phyloP scores from a whole-genome alignment of 2,888 invertebrate species.

The Salticus scenicus region DNA sequence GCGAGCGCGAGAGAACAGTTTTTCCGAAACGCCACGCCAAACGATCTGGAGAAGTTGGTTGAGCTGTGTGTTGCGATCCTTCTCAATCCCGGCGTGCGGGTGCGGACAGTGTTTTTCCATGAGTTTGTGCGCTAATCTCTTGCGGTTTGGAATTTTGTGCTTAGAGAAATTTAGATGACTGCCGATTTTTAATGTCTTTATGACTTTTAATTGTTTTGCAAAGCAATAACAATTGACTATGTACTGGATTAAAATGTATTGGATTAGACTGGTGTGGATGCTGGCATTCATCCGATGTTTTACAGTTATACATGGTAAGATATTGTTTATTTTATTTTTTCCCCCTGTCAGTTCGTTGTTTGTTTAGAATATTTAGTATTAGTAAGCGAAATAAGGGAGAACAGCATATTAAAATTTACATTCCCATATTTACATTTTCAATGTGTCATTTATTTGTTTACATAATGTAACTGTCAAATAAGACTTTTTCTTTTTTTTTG shows the following conservation, averaged over 20 bases:
- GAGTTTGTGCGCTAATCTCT: slow-evolving; percentile 18
- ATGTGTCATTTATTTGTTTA: no score
- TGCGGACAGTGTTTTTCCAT: background rate
- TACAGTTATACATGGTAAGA: slow-evolving; percentile 30
- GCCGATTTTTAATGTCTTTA: slow-evolving; percentile 1
- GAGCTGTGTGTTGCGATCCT: background rate
- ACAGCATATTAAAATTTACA: no score
- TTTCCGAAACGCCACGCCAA: slow-evolving; percentile 46
- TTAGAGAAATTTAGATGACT: background rate
- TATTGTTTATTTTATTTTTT: background rate
- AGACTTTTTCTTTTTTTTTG: no score
- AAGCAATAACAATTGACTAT: slow-evolving; percentile 8
- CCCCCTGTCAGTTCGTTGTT: no score
- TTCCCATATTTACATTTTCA: no score
- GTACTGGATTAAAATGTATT: slow-evolving; percentile 28
- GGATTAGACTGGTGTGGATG: slow-evolving; percentile 57
- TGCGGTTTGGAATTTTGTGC: slow-evolving; percentile 14
- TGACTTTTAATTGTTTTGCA: slow-evolving; percentile 4
- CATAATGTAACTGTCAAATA: no score
- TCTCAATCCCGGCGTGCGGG: slow-evolving; percentile 5
- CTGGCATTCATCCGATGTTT: slow-evolving; percentile 4
- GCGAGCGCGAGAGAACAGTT: background rate
- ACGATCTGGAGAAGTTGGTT: slow-evolving; percentile 27
- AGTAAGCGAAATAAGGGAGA: no score
- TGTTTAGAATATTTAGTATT: slow-evolving; percentile 8